Evolutionary conservation across 2,113 vertebrate species (phyloP).

Genomic region (Notarius quadriscutis): DNA sequence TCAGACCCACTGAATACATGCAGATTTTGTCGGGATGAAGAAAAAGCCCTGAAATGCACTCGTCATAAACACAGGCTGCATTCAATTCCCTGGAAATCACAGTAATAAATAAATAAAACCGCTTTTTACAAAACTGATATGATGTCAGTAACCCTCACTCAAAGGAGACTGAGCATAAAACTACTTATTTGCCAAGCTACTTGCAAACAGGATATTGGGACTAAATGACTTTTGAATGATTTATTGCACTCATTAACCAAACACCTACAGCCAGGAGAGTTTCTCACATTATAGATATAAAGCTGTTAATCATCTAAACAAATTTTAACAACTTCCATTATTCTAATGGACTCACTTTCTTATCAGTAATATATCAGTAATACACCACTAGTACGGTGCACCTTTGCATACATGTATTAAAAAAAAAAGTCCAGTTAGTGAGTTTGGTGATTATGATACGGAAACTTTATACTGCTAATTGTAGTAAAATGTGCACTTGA

Average conservation of each 20-base stretch:
- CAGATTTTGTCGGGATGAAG: not conserved
- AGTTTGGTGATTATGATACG: not conserved
- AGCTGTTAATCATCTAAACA: not conserved
- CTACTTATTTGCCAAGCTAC: not conserved
- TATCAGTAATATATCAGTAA: not conserved
- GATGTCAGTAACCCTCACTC: not conserved
- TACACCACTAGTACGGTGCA: not conserved
- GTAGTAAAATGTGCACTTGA: not conserved
- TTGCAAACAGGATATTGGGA: not conserved
- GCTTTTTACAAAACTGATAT: not conserved
- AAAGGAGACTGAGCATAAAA: not conserved
- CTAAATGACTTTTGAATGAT: not conserved
- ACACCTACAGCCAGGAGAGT: not conserved
- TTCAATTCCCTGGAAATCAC: not conserved
- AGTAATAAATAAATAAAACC: not conserved
- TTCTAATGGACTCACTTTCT: not conserved
- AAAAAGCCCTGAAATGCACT: not conserved
- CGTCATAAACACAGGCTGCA: not conserved
- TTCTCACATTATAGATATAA: not conserved
- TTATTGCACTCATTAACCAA: not conserved
- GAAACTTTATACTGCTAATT: not conserved
- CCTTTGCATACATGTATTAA: not conserved
- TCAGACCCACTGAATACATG: not conserved
- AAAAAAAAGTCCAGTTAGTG: not conserved
- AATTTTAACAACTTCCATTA: not conserved